Evolutionary conservation across 2,113 vertebrate genomes (phyloP), one percentile per base, ranked within the genome.

Genomic region (Calidris pygmaea): DNA sequence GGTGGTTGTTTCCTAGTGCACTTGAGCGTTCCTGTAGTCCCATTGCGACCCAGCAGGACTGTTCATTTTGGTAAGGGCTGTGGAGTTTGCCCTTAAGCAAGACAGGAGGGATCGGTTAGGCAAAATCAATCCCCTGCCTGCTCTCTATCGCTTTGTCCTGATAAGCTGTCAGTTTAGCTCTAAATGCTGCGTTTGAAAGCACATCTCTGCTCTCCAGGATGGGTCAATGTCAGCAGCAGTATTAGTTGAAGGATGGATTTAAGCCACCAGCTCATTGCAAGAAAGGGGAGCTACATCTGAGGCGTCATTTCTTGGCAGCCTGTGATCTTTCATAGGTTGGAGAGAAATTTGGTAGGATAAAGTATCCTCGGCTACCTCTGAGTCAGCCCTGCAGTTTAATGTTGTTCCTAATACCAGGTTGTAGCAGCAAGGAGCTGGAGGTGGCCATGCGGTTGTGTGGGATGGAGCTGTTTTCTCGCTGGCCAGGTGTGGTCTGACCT

Each of bases 91-190:
- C 86, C 63, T 96, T 37, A 62, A 72, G 73, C 2, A 1, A 92
- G 59, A 70, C 74, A 65, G 22, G 63, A 90, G n/a, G 59, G 41
- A 85, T 82, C 76, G 59, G 88, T 45, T 73, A 80, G 79, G 83
- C 39, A 73, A 60, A 90, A 87, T 93, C 65, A 73, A 55, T 92
- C 70, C 71, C 55, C 79, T 87, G 70, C 79, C 74, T 73, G 53
- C 53, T 73, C 70, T 2, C 0, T 68, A 59, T 81, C 14, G 0
- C 72, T 89, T 72, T 63, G 67, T 75, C 85, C 81, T 75, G 62
- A 29, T 63, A 55, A 94, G 67, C 63, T 80, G 72, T 79, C 76
- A 39, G 75, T 83, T 43, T 56, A 82, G 60, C 67, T 89, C 52
- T 75, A 53, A 92, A 58, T 30, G 72, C 45, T 1, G 21, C 20